Evolutionary conservation across 2,888 invertebrate species (phyloP), one percentile per base, ranked within the genome.

Genomic region (Vesta saturnalis): DNA sequence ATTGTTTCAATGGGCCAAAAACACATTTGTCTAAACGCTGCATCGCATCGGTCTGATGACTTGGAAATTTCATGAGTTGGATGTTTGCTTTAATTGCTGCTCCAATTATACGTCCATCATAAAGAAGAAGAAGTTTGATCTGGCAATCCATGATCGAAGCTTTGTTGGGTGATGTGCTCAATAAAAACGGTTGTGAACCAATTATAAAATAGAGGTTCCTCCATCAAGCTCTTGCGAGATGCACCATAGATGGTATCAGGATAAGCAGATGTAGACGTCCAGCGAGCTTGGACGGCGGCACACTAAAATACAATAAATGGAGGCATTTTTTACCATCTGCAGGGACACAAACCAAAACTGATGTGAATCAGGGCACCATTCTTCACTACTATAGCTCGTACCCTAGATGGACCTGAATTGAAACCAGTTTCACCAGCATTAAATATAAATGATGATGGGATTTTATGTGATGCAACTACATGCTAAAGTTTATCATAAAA

Each of bases 401-500:
- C 5, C 30, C 10, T 30, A 10, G 5, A 6, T 30, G 30, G 30
- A 30, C 10, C 30, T 30, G 30, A 30, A 30, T 30, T 30, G 5
- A 30, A 30, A 30, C 30, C 30, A 30, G 30, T 6, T 10, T 30
- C 30, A 30, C 10, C 30, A 10, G 30, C 30, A 10, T 30, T 30
- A 10, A 30, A 30, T 6, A 30, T 30, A 30, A 30, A 30, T 6
- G 4, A 4, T 6, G 10, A 10, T 6, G 30, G 10, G 10, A 30
- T 30, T 4, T 30, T 30, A 6, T 30, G n/a, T n/a, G n/a, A 4
- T 30, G 10, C 30, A 6, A 30, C 10, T 0, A 60, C n/a, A 1
- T 18, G 35, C 14, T 71, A 39, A 19, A 74, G 60, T 16, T 68
- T 57, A 19, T 60, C 56, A 63, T 62, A 75, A 54, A 74, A 75